phyloP scores from a whole-genome alignment of 2,888 invertebrate genomes.

The Dyspetes luteomarginatus region DNA sequence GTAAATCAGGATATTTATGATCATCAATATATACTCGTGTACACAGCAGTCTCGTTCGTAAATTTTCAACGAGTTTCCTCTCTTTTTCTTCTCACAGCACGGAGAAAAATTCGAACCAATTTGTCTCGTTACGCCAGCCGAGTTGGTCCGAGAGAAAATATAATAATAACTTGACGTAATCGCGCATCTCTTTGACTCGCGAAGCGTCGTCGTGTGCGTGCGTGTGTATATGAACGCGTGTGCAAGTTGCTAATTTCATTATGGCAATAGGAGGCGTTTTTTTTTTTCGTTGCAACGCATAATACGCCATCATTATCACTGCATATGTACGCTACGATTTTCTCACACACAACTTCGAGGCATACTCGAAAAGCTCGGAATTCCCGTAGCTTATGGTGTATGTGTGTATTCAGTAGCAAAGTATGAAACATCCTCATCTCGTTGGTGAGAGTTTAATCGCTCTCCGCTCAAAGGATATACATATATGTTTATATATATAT shows the following conservation, averaged over 20 bases:
- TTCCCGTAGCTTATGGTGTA: neutral
- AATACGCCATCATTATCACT: neutral
- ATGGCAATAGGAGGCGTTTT: conserved; percentile 10
- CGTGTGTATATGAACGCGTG: neutral
- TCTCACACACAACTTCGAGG: neutral
- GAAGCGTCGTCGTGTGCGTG: neutral
- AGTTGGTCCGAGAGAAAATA: conserved; percentile 27
- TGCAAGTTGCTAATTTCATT: conserved; percentile 25
- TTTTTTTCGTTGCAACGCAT: conserved; percentile 22
- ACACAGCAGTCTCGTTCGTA: neutral
- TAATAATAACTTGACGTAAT: conserved; percentile 15
- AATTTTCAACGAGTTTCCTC: neutral
- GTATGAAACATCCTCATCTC: conserved; percentile 5
- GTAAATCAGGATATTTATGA: no score
- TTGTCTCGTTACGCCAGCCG: conserved; percentile 69
- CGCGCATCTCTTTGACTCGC: conserved; percentile 63
- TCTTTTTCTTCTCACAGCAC: neutral
- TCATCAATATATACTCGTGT: neutral
- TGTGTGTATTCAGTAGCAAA: neutral
- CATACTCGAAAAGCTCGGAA: neutral
- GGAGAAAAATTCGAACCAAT: conserved; percentile 67
- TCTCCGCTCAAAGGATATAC: conserved; percentile 18
- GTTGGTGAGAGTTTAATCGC: conserved; percentile 38
- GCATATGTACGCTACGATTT: neutral
- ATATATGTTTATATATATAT: no score